Evolutionary conservation across 2,797 vertebrate genomes (phyloP), one percentile per base, ranked within the genome.

Genomic region (Rhabdomys pumilio): DNA sequence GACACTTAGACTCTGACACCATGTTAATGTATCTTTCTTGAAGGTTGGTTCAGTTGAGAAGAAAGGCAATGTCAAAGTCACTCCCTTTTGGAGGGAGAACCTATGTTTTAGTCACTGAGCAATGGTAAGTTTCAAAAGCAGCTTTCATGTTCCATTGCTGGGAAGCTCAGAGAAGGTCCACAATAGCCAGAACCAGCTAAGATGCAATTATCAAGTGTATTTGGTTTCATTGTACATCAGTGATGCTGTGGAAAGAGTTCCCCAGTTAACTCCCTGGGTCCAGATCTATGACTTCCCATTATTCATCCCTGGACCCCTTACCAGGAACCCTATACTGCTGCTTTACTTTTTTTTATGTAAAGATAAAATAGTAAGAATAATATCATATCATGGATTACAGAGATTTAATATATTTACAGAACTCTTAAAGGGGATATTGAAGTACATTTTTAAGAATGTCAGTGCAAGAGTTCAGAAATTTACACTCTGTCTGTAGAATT

Each of bases 391-490:
- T 47, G 47, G 90, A 31, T 59, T 44, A 20, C n/a, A 81, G 55
- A 76, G 19, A 44, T 72, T 95, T 72, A 82, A 34, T 61, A 15
- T 50, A 44, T 31, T 90, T 89, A 72, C 0, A 82, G 20, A 81
- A 50, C 24, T 69, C 65, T 94, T 93, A 47, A 93, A 81, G 53
- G 26, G 12, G 34, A 53, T 76, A 61, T 53, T 85, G 44, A 90
- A 84, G 83, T 75, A 9, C 1, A 65, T 75, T 47, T 94, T 41
- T 38, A 88, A 84, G 34, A 47, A 80, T 55, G 3, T 80, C 29
- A 92, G 92, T 17, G n/a, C 24, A 75, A 86, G 50, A 41, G 20
- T 34, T 53, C 19, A 93, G 59, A 92, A 94, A 90, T 84, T 80
- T 80, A 47, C 41, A 76, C 79, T 69, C 10, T 83, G 29, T 53